These are phyloP conservation scores for Pygmarrhopalites habei DNA, from an alignment of 1,140 invertebrate species.

Conservation along the genomic window DNA sequence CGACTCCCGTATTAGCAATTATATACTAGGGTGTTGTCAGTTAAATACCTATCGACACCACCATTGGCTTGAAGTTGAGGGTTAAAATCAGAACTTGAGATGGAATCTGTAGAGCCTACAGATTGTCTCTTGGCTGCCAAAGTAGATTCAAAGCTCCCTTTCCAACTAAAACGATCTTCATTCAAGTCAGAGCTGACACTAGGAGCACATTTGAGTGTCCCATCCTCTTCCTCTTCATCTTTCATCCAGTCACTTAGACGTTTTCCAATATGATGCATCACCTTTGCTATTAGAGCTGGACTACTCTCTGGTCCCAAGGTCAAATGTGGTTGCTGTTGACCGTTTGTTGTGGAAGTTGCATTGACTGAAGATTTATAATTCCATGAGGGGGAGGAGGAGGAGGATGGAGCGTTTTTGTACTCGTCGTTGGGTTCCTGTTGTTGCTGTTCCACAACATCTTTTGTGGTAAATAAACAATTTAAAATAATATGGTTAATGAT, in stretches of 20 bases:
- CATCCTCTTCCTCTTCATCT: slow-evolving; percentile 47
- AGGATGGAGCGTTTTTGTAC: no score
- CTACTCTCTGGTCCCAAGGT: slow-evolving; percentile 55
- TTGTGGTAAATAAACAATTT: no score
- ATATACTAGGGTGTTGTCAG: no score
- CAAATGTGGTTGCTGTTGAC: slow-evolving; percentile 41
- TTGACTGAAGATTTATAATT: no score
- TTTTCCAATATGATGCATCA: slow-evolving; percentile 85
- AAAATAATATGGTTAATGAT: no score
- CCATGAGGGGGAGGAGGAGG: no score
- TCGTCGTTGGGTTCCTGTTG: no score
- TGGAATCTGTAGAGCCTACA: slow-evolving; percentile 36
- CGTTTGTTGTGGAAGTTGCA: slow-evolving; percentile 1
- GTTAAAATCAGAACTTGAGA: slow-evolving; percentile 29
- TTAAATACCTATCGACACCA: slow-evolving; percentile 23
- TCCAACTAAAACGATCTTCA: slow-evolving; percentile 72
- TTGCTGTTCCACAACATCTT: no score
- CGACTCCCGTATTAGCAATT: no score
- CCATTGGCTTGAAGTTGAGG: not conserved
- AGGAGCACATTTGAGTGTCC: slow-evolving; percentile 42
- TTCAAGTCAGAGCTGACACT: slow-evolving; percentile 48
- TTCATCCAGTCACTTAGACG: slow-evolving; percentile 85
- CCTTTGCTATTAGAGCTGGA: slow-evolving; percentile 79
- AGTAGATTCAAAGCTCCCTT: slow-evolving; percentile 64
- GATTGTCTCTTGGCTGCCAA: slow-evolving; percentile 59